Base-by-base conservation (phyloP, 2,113 vertebrate genomes). In the Leptosomus discolor region DNA sequence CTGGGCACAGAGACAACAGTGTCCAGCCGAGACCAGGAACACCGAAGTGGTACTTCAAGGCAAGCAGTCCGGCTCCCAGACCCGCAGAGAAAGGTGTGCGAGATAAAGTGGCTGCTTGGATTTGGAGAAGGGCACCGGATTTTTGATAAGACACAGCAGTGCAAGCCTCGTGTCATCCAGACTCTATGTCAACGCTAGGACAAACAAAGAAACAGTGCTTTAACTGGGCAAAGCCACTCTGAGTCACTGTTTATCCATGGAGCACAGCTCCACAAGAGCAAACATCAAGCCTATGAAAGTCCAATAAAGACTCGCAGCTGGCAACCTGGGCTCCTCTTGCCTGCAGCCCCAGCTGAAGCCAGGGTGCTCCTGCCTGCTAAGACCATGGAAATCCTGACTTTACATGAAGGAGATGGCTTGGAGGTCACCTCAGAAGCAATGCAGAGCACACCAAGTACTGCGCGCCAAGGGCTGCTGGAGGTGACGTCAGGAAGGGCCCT, bases 11-110 rank as follows among this genome's bases (percentile, higher is more conserved):
- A 78, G 71, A 46, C 1, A 3, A 69, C 0, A 7, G 65, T 23
- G 0, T 54, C 43, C 64, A 88, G 76, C 71, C 18, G 6, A 95
- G 64, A 37, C 36, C 46, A 75, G 58, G 75, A 92, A 82, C 83
- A 57, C 80, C 11, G 5, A 94, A 96, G 96, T 78, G 85, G 92
- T 46, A 86, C 96, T 96, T 93, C 64, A 92, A 94, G 84, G 91
- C 36, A 84, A 95, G 91, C 43, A 84, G 80, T 57, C 73, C 0
- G 24, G 64, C 83, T 94, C 76, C 64, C 83, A 91, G 68, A 32
- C 11, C 21, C 6, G 1, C 58, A 70, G 85, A 93, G 67, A 90
- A 83, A 90, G 37, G 61, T 22, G 26, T n/a, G 74, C 0, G 0
- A 95, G 64, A 90, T 80, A n/a, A 94, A 91, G 87, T 0, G 6